Evolutionary conservation across 2,888 invertebrate genomes (phyloP).

Genomic region (Pammene fasciana): DNA sequence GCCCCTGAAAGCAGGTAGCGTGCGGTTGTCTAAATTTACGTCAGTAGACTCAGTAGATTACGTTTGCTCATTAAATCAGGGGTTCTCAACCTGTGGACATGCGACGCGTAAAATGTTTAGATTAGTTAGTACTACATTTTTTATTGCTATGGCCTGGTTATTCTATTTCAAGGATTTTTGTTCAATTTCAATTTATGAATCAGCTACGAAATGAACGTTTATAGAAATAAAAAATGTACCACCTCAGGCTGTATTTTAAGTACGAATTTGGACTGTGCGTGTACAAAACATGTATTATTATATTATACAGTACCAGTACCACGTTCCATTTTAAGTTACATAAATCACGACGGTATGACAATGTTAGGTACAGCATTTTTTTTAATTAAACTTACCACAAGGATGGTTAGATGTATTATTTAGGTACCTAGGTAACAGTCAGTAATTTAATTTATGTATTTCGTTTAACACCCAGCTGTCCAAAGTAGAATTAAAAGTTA

Average conservation of each 20-base stretch:
- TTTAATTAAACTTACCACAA: too few relatives aligned
- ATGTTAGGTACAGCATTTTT: too few relatives aligned
- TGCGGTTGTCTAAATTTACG: constrained; percentile 29
- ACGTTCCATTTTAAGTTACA: too few relatives aligned
- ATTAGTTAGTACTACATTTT: constrained; percentile 9
- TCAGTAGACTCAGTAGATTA: constrained; percentile 29
- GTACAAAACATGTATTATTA: too few relatives aligned
- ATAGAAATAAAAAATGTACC: background rate
- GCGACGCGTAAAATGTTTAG: constrained; percentile 11
- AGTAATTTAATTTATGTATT: background rate
- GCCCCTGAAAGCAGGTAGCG: constrained; percentile 32
- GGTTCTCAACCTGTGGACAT: constrained; percentile 17
- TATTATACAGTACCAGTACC: too few relatives aligned
- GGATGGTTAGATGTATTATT: too few relatives aligned
- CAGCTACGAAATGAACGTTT: too few relatives aligned
- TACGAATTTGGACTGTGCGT: too few relatives aligned
- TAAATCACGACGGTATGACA: too few relatives aligned
- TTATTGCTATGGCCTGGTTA: background rate
- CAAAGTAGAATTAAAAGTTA: background rate
- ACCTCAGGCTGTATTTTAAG: background rate
- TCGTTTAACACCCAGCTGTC: constrained; percentile 21
- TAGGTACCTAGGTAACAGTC: too few relatives aligned
- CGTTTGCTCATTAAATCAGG: constrained; percentile 33
- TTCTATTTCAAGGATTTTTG: background rate
- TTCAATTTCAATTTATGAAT: too few relatives aligned